phyloP scores from a whole-genome alignment of 2,113 vertebrate species.

The Erinaceus europaeus region DNA sequence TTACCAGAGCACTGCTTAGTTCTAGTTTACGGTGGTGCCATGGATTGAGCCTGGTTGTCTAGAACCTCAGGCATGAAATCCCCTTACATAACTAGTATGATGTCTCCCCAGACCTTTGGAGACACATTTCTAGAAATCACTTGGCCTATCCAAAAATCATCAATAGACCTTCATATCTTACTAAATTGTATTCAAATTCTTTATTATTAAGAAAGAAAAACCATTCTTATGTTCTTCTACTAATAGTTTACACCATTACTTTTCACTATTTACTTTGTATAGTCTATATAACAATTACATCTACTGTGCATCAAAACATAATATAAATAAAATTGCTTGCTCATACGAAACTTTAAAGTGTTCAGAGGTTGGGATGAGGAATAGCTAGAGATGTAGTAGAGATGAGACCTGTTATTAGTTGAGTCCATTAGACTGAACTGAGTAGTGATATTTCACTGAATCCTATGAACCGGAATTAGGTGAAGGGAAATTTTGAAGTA shows the following conservation, averaged over 20 bases:
- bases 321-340: not conserved
- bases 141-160: not conserved
- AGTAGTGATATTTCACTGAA: no score
- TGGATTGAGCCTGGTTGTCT: no score
- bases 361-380: not conserved
- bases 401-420: not conserved
- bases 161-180: not conserved
- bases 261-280: not conserved
- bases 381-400: fast-evolving
- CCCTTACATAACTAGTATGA: no score
- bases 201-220: not conserved
- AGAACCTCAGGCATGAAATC: no score
- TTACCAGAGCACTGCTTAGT: no score
- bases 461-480: not conserved
- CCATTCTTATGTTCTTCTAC: not conserved
- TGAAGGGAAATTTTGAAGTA: not conserved
- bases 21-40: no score
- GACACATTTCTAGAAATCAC: no score
- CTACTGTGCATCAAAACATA: not conserved
- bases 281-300: not conserved
- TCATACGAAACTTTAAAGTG: not conserved
- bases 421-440: not conserved
- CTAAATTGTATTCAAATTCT: not conserved
- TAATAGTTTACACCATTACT: not conserved
- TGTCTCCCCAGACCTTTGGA: no score